Base-by-base conservation (phyloP, 2,888 invertebrate genomes). In the Spodoptera picta region DNA sequence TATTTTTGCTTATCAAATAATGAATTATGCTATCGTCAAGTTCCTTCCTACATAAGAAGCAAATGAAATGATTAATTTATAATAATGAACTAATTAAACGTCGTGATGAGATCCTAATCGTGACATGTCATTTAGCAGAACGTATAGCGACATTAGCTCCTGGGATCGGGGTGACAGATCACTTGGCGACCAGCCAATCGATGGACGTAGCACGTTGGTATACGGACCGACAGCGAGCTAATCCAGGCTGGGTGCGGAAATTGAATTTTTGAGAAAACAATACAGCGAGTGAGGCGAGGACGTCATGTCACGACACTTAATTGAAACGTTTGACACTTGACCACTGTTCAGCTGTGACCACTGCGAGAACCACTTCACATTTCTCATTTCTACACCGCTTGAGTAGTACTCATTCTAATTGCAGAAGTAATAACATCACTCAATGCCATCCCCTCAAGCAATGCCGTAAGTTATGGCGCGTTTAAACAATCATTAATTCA, bases 251-350 rank as follows among this genome's bases (percentile, higher is more conserved):
- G 46, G 54, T 51, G 56, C 68, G 81, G 77, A 79, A 79, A 81
- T 80, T 79, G 74, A 70, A 71, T 71, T 80, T 75, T 79, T 77
- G 69, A 73, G 61, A 48, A 19, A 69, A 62, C 66, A 70, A 65
- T 64, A 51, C 64, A n/a, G 45, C 11, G 47, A 51, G 41, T 24
- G 42, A 44, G 36, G 45, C 44, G 24, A 24, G 44, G 48, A 49
- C 54, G 36, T 9, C 36, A 36, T 7, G 31, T 31, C 36, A 36
- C 36, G 45, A 58, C 31, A 10, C 31, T 62, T 56, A 73, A 73
- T 64, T 69, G 64, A 73, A 64, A 52, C 48, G 60, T 73, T 72
- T 58, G 54, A 46, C 58, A 36, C 36, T 36, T 36, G 36, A 36
- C 36, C 36, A 9, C 36, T 36, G 36, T 36, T 7, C 36, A 36